Evolutionary conservation across 2,888 invertebrate genomes (phyloP).

Genomic region (Agrenia bidenticulata): DNA sequence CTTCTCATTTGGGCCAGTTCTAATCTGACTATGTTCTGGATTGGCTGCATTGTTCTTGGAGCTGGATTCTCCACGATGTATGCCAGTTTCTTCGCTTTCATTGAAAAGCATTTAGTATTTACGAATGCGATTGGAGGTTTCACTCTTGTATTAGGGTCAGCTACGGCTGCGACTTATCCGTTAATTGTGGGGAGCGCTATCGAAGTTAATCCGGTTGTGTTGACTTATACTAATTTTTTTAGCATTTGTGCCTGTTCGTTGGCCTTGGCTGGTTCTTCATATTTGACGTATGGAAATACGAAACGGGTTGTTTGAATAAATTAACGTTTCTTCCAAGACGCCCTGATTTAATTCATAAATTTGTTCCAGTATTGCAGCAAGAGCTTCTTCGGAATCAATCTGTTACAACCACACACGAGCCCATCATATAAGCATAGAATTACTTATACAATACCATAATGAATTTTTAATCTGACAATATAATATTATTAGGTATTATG

Average conservation of each 20-base stretch:
- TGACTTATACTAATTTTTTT: slow-evolving; percentile 5
- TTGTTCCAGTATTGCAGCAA: too few relatives aligned
- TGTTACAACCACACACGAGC: too few relatives aligned
- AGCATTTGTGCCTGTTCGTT: not conserved
- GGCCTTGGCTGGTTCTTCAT: not conserved
- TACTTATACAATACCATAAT: too few relatives aligned
- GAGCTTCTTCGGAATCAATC: too few relatives aligned
- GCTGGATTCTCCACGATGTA: slow-evolving; percentile 30
- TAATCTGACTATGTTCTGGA: slow-evolving; percentile 20
- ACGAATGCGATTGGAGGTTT: slow-evolving; percentile 28
- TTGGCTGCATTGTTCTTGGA: slow-evolving; percentile 27
- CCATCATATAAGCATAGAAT: too few relatives aligned
- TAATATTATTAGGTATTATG: too few relatives aligned
- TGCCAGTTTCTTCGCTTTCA: slow-evolving; percentile 24
- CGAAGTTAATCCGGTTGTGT: slow-evolving; percentile 6
- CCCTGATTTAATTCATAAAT: too few relatives aligned
- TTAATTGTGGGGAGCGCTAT: slow-evolving; percentile 1
- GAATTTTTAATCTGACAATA: too few relatives aligned
- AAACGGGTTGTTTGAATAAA: slow-evolving; percentile 1
- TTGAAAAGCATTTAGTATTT: slow-evolving; percentile 26
- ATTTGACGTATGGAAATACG: not conserved
- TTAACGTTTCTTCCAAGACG: too few relatives aligned
- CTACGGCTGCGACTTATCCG: not conserved
- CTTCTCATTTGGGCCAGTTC: slow-evolving; percentile 21
- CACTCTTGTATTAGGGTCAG: slow-evolving; percentile 20